Percentiles rank a stretch among this genome's conserved stretches.
Conservation (phyloP, 2,113 vertebrate genomes). For the Dermatemys mawii region DNA sequence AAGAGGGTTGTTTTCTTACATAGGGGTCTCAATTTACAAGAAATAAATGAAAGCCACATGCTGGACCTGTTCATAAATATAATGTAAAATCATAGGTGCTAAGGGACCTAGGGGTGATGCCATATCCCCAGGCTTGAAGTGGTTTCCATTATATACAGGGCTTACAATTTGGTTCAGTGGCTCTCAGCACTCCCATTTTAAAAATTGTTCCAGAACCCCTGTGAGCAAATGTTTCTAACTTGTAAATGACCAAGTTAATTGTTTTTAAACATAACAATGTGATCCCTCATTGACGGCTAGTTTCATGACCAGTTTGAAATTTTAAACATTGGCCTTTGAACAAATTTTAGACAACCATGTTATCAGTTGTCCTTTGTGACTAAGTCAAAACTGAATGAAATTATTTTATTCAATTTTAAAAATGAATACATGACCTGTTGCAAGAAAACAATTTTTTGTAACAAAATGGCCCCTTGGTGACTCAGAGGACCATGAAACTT, state of each 20-base stretch:
- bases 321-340: neutral
- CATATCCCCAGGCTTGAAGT: no score
- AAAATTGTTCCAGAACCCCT: no score
- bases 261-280: conserved; percentile 39
- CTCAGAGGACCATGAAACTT: neutral
- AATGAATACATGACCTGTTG: neutral
- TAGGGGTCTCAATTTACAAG: conserved; percentile 25
- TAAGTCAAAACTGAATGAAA: neutral
- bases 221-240: conserved; percentile 20
- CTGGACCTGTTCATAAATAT: conserved; percentile 15
- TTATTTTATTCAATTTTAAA: neutral
- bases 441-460: neutral
- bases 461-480: neutral
- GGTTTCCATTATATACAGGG: no score
- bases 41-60: neutral
- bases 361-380: neutral
- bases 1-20: neutral
- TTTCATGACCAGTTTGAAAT: conserved; percentile 28
- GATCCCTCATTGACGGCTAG: conserved; percentile 16
- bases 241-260: conserved; percentile 57
- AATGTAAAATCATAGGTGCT: neutral
- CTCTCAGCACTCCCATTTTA: no score
- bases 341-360: neutral
- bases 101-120: no score
- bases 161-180: no score